phyloP scores from a whole-genome alignment of 2,797 vertebrate genomes.

The Mastacembelus armatus region DNA sequence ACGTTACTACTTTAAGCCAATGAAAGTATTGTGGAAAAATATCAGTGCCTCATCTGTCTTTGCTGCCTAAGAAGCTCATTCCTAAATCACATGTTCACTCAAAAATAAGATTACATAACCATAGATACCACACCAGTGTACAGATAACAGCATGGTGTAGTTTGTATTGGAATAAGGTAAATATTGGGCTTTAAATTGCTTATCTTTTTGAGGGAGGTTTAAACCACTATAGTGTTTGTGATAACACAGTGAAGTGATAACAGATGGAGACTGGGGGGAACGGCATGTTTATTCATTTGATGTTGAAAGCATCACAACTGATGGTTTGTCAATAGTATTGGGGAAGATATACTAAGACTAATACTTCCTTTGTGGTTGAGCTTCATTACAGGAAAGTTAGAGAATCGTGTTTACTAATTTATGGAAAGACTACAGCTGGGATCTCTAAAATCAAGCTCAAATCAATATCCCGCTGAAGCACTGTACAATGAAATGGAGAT shows the following conservation, averaged over 20 bases:
- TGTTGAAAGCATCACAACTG: slow-evolving; percentile 48
- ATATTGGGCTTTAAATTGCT: slow-evolving; percentile 67
- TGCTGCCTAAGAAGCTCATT: slow-evolving; percentile 63
- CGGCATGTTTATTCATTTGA: slow-evolving; percentile 63
- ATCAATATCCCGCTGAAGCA: slow-evolving; percentile 70
- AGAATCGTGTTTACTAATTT: slow-evolving; percentile 55
- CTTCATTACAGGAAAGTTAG: slow-evolving; percentile 48
- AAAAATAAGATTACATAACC: slow-evolving; percentile 64
- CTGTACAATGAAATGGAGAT: slow-evolving; percentile 68
- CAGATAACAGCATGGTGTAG: slow-evolving; percentile 69
- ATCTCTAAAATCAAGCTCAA: slow-evolving; percentile 58
- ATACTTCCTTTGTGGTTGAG: slow-evolving; percentile 51
- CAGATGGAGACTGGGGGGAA: slow-evolving; percentile 60
- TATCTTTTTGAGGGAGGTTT: slow-evolving; percentile 52
- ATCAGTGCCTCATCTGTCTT: slow-evolving; percentile 58
- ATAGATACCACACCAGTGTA: slow-evolving; percentile 43
- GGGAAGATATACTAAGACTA: slow-evolving; percentile 22
- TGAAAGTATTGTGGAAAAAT: slow-evolving; percentile 62
- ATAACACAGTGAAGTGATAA: slow-evolving; percentile 49
- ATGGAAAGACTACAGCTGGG: slow-evolving; percentile 40
- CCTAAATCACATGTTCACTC: slow-evolving; percentile 75
- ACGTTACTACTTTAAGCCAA: slow-evolving; percentile 65
- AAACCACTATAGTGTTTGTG: slow-evolving; percentile 53
- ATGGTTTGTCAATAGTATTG: slow-evolving; percentile 56
- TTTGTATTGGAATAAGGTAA: slow-evolving; percentile 69